Conservation (phyloP, 2,888 invertebrate species). For the Dinocampus coccinellae region DNA sequence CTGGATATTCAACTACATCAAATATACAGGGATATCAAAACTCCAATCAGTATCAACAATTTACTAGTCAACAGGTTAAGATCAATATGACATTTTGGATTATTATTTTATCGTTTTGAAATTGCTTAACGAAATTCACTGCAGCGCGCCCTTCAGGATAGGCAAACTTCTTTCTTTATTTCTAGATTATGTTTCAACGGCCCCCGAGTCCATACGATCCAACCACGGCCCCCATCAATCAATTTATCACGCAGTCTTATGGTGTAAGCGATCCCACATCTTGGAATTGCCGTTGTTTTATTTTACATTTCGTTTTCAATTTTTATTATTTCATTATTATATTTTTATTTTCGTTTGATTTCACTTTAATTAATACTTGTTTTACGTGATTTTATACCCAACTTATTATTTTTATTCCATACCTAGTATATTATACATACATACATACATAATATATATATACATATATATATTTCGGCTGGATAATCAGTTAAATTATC, state of each 20-base stretch:
- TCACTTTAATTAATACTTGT: not conserved
- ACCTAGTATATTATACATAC: no score
- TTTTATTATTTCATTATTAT: not conserved
- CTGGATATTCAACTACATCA: slow-evolving; percentile 50
- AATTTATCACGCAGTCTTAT: slow-evolving; percentile 57
- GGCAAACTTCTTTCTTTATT: slow-evolving; percentile 45
- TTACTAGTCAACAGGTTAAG: slow-evolving; percentile 24
- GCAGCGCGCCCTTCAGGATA: slow-evolving; percentile 15
- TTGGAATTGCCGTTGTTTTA: slow-evolving; percentile 10
- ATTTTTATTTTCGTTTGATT: not conserved
- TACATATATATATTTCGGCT: no score
- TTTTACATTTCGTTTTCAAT: no score
- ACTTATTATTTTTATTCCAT: not conserved
- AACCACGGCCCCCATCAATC: slow-evolving; percentile 58
- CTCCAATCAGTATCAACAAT: slow-evolving; percentile 56
- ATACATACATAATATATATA: no score
- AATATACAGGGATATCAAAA: slow-evolving; percentile 56
- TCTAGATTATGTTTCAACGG: slow-evolving; percentile 57
- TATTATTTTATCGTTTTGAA: slow-evolving; percentile 10
- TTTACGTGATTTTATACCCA: not conserved
- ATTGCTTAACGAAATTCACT: slow-evolving; percentile 3
- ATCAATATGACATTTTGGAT: slow-evolving; percentile 12
- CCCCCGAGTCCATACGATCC: slow-evolving; percentile 54
- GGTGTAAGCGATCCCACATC: slow-evolving; percentile 53
- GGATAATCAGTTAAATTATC: slow-evolving; percentile 35